Evolutionary conservation across 2,888 invertebrate genomes (phyloP).

Genomic region (Amphipoea lucens): DNA sequence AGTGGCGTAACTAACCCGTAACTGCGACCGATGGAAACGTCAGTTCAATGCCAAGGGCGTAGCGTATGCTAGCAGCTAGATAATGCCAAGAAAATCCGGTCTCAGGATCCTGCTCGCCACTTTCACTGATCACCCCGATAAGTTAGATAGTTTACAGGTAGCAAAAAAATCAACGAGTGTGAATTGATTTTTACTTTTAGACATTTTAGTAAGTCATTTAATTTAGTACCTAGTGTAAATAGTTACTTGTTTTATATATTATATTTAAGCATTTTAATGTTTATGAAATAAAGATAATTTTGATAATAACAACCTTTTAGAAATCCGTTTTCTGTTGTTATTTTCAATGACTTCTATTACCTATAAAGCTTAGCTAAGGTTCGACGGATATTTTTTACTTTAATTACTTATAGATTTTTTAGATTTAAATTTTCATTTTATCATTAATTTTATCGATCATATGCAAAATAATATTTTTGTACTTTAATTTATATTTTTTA

Average conservation of each 20-base stretch:
- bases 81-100: conserved; percentile 36
- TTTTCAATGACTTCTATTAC: not conserved
- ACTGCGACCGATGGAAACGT: conserved; percentile 48
- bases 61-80: conserved; percentile 21
- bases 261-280: not conserved
- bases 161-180: not conserved
- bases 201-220: not conserved
- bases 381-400: not conserved
- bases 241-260: not conserved
- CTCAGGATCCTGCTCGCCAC: conserved; percentile 28
- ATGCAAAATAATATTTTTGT: not conserved
- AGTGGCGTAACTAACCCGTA: conserved; percentile 62
- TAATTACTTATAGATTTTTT: not conserved
- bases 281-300: not conserved
- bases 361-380: not conserved
- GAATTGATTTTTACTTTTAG: not conserved
- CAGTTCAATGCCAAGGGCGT: conserved; percentile 69
- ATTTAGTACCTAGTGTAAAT: not conserved
- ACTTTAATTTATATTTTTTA: not conserved
- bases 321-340: not conserved
- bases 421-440: not conserved
- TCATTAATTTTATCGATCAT: not conserved
- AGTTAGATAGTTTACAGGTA: conserved; percentile 2
- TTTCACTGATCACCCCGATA: conserved; percentile 49
- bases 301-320: not conserved